Evolutionary conservation across 1,140 invertebrate species (phyloP).

Genomic region (Caenorhabditis latens): DNA sequence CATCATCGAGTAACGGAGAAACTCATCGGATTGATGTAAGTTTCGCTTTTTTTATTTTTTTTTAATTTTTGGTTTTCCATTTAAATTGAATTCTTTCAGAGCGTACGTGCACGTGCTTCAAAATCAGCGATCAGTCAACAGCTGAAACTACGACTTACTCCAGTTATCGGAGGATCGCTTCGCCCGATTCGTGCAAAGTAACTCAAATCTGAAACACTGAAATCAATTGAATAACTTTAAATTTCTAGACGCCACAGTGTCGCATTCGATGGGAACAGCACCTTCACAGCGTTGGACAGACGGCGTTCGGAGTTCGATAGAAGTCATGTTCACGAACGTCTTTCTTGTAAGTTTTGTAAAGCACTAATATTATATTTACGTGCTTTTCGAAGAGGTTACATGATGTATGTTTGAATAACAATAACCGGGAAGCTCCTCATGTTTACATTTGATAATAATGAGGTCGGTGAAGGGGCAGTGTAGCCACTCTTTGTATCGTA

Average conservation of each 20-base stretch:
- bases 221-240: background rate
- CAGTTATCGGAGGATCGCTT: constrained; percentile 28
- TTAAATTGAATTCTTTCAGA: background rate
- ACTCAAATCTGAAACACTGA: background rate
- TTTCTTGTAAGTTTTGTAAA: background rate
- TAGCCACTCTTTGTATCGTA: constrained; percentile 32
- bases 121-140: background rate
- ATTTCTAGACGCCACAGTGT: background rate
- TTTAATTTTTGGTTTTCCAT: background rate
- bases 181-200: background rate
- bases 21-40: constrained; percentile 21
- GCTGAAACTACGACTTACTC: background rate
- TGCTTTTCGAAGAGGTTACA: background rate
- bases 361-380: too few species aligned
- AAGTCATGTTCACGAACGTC: background rate
- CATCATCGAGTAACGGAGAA: constrained; percentile 7
- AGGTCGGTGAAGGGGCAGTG: background rate
- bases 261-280: constrained; percentile 14
- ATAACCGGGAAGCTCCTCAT: constrained; percentile 24
- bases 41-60: background rate
- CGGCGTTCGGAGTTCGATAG: background rate
- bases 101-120: background rate
- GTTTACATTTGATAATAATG: constrained; percentile 31
- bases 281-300: background rate
- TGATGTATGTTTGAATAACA: constrained; percentile 9